Evolutionary conservation across 2,797 vertebrate species (phyloP).

Genomic region (Fratercula arctica): DNA sequence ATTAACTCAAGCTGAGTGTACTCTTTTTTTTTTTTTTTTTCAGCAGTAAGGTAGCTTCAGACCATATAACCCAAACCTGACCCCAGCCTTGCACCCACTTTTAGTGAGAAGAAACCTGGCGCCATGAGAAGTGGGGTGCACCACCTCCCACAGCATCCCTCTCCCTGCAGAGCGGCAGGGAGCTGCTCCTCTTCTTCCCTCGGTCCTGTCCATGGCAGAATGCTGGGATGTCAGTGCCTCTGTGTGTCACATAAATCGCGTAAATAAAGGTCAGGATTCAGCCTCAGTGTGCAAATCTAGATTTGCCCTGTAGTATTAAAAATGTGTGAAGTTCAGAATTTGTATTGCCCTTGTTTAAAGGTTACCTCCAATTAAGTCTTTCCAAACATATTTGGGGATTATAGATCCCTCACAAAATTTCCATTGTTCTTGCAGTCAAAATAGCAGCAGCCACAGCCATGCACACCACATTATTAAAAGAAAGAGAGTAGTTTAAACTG

Average conservation of each 20-base stretch:
- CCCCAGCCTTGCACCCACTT: not conserved
- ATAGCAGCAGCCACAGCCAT: not conserved
- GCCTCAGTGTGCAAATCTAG: not conserved
- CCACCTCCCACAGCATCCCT: fast-evolving
- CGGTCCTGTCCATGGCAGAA: fast-evolving
- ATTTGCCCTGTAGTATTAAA: not conserved
- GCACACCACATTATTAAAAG: slow-evolving; percentile 18
- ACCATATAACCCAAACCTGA: not conserved
- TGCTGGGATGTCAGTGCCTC: fast-evolving
- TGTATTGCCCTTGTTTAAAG: not conserved
- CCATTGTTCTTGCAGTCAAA: slow-evolving; percentile 32
- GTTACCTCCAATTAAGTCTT: not conserved
- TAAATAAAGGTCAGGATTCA: not conserved
- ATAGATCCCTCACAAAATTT: not conserved
- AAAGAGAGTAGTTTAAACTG: slow-evolving; percentile 1
- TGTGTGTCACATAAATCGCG: fast-evolving
- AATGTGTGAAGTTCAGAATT: not conserved
- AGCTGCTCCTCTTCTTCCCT: not conserved
- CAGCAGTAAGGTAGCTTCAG: not conserved
- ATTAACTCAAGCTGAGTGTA: not conserved
- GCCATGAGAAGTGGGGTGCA: not conserved
- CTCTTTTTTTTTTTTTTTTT: not conserved
- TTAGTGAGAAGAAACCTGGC: not conserved
- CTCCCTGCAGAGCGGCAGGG: fast-evolving
- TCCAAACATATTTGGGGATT: not conserved